Base-by-base conservation (phyloP, 2,888 invertebrate genomes). In the Entomobrya multifasciata region DNA sequence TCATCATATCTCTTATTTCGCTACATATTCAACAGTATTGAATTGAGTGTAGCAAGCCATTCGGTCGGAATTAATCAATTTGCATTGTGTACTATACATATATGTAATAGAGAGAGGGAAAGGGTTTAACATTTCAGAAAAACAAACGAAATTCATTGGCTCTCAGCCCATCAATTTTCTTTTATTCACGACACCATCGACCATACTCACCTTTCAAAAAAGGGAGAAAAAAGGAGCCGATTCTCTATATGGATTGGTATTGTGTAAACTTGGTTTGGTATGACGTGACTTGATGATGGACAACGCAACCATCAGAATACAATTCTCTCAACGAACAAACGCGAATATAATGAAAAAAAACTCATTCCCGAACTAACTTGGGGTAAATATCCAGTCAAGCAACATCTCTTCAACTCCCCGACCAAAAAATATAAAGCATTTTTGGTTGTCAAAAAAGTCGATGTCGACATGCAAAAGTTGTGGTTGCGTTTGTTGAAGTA, bases 351-450 rank as follows among this genome's bases (percentile, higher is more conserved):
- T n/a, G n/a, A 36, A 17, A 1, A 67, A 8, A 20, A 67, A 41
- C 3, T 44, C 17, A 44, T 20, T 49, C 49, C n/a, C 47, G n/a
- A 30, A 74, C 20, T 52, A 74, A 74, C 52, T 17, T 5, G 8
- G 10, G 30, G 44, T 55, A 74, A 81, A 36, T 74, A 82, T 82
- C 82, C 82, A 82, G 82, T 82, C 82, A 82, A 82, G 72, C 82
- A 74, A 82, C 82, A 82, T 82, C 82, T 82, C 82, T n/a, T n/a
- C n/a, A n/a, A 82, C 74, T 36, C 36, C 36, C 4, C 36, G 8
- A 36, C 36, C 36, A 36, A 36, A 36, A 70, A 47, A 47, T 36
- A 49, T 70, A 70, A 70, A 70, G 25, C 70, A 70, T 70, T 70
- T 36, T 70, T 47, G 70, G 70, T 22, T 70, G 70, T 70, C 70